Conservation (phyloP, 2,888 invertebrate species). For the Agrochola lota region DNA sequence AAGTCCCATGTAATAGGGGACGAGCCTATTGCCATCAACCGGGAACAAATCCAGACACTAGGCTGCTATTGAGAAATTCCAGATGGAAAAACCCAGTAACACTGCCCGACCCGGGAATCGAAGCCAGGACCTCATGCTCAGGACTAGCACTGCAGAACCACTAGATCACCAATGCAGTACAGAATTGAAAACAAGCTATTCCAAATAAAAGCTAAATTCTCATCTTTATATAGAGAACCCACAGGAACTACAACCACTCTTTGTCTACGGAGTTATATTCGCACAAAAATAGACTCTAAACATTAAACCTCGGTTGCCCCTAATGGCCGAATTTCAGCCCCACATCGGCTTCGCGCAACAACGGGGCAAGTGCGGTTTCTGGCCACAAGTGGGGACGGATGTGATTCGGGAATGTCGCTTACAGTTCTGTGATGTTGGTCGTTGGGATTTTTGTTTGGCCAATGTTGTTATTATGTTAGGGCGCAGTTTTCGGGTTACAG, state of each 20-base stretch:
- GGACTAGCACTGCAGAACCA: too few species aligned
- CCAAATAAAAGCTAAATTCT: not conserved
- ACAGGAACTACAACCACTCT: constrained; percentile 6
- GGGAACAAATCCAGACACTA: too few species aligned
- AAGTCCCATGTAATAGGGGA: too few species aligned
- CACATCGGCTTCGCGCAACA: constrained; percentile 6
- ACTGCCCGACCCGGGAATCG: too few species aligned
- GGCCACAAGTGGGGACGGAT: constrained; percentile 51
- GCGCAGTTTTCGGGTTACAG: not conserved
- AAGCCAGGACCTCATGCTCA: too few species aligned
- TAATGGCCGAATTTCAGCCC: constrained; percentile 24
- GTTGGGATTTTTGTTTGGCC: not conserved
- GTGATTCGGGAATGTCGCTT: constrained; percentile 43
- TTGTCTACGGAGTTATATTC: constrained; percentile 4
- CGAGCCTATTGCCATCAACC: too few species aligned
- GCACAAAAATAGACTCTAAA: constrained; percentile 24
- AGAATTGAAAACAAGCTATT: not conserved
- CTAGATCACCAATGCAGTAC: too few species aligned
- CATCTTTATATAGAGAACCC: not conserved
- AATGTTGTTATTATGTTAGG: not conserved
- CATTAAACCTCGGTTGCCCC: not conserved
- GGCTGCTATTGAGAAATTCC: too few species aligned
- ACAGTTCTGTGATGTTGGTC: constrained; percentile 29
- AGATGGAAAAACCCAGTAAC: too few species aligned
- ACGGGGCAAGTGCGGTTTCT: constrained; percentile 43